Evolutionary conservation across 2,113 vertebrate species (phyloP).

Genomic region (Micromys minutus): DNA sequence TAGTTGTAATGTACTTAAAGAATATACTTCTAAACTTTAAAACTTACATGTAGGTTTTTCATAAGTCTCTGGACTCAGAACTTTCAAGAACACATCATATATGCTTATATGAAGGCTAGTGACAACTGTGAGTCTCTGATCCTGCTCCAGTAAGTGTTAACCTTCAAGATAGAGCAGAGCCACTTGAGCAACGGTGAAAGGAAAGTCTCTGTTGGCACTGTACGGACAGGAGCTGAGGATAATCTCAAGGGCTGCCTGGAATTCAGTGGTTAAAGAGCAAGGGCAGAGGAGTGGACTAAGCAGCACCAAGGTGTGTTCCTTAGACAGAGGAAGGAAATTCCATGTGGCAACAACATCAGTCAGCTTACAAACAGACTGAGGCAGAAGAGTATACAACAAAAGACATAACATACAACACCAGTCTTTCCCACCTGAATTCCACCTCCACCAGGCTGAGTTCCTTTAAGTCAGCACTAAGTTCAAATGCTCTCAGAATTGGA

Average conservation of each 20-base stretch:
- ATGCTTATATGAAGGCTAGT: neutral
- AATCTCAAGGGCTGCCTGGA: neutral
- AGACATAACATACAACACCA: constrained; percentile 41
- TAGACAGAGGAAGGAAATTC: constrained; percentile 1
- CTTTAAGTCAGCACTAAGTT: constrained; percentile 96
- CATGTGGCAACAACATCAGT: neutral
- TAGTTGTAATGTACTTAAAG: constrained; percentile 37
- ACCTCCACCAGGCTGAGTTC: constrained; percentile 99
- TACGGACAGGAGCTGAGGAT: neutral
- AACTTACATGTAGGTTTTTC: neutral
- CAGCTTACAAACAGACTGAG: constrained; percentile 33
- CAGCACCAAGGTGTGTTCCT: neutral
- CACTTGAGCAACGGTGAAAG: neutral
- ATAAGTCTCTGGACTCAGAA: neutral
- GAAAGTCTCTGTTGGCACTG: neutral
- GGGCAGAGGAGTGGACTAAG: neutral
- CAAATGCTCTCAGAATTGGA: constrained; percentile 97
- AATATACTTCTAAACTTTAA: constrained; percentile 38
- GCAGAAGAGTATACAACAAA: neutral
- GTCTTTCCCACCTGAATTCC: constrained; percentile 94
- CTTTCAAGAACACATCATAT: neutral
- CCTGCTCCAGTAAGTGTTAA: neutral
- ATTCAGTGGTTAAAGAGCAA: neutral
- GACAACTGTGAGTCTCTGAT: neutral
- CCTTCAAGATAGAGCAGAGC: neutral